Evolutionary conservation across 1,140 invertebrate species (phyloP), one percentile per base, ranked within the genome.

Genomic region (Rhagoletis pomonella): DNA sequence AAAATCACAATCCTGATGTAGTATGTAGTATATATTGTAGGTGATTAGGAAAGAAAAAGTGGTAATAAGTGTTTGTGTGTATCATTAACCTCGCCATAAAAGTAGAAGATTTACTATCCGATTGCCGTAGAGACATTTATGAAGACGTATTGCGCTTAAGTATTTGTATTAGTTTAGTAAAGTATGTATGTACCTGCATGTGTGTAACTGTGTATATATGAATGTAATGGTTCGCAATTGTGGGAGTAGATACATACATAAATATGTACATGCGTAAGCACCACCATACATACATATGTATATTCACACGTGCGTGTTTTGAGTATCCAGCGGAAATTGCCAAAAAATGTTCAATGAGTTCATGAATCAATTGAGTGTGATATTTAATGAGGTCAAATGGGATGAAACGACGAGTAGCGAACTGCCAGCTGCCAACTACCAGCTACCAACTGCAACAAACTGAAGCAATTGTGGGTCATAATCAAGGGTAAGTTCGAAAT

Each of bases 321-420:
- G 42, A 73, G 67, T 73, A 10, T 73, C 67, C 67, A 73, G 67
- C 42, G 42, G 39, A 73, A 44, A 73, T 73, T 73, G 42, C 67
- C 67, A 17, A 73, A 47, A 73, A 47, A 81, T 81, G 7, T 17
- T 55, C 44, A 81, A 81, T 55, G 47, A 81, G 47, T 81, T 81
- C 47, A 81, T 81, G 73, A 81, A 81, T 81, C 73, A 81, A 81
- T 81, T 81, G 73, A 50, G 17, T 81, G 73, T 81, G 50, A 50
- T 50, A 81, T 81, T 81, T 81, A 81, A 81, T 81, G 73, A 58
- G 47, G 73, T 81, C 47, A 81, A 58, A 14, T 81, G 73, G 14
- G 10, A 55, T 81, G 73, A 9, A 58, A 50, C 4, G 47, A 14
- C 73, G 29, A 29, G 29, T 29, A 29, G 29, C 29, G 29, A 29